A percentile compares a stretch with the other conserved stretches of the same genome.
phyloP scores from a whole-genome alignment of 2,113 vertebrate genomes.

The Lichenostomus cassidix region DNA sequence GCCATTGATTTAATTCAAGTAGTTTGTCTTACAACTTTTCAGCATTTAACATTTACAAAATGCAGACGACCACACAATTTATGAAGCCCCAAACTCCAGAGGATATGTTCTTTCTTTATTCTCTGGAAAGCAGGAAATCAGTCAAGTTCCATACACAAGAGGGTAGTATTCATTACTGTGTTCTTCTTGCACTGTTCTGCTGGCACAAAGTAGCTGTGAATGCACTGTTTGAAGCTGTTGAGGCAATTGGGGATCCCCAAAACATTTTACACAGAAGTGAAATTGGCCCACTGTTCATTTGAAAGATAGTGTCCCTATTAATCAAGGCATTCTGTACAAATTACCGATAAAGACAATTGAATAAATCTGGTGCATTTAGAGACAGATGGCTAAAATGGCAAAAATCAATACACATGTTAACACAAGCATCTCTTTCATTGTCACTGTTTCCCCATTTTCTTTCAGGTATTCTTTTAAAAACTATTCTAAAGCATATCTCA shows the following conservation, averaged over 20 bases:
- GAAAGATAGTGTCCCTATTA: background rate
- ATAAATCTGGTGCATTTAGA: background rate
- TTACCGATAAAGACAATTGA: background rate
- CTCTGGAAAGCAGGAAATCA: background rate
- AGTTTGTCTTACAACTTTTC: background rate
- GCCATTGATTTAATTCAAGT: background rate
- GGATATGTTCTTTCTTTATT: background rate
- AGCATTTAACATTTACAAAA: background rate
- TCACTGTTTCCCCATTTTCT: constrained; percentile 6
- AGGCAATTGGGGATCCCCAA: background rate
- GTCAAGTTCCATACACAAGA: background rate
- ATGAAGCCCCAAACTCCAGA: background rate
- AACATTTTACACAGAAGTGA: background rate
- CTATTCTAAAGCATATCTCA: constrained; percentile 77
- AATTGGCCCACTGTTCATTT: background rate
- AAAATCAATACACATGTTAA: background rate
- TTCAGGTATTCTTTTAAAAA: constrained; percentile 77
- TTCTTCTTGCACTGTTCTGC: background rate
- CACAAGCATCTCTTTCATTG: background rate
- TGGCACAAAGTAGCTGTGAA: background rate
- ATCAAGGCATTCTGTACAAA: background rate
- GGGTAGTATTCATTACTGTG: background rate
- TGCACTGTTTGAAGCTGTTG: background rate
- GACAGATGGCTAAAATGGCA: background rate
- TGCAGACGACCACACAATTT: background rate